Percentiles rank a stretch among this genome's conserved stretches.
Evolutionary conservation across 2,113 vertebrate species (phyloP).

Genomic region (Anoplopoma fimbria): DNA sequence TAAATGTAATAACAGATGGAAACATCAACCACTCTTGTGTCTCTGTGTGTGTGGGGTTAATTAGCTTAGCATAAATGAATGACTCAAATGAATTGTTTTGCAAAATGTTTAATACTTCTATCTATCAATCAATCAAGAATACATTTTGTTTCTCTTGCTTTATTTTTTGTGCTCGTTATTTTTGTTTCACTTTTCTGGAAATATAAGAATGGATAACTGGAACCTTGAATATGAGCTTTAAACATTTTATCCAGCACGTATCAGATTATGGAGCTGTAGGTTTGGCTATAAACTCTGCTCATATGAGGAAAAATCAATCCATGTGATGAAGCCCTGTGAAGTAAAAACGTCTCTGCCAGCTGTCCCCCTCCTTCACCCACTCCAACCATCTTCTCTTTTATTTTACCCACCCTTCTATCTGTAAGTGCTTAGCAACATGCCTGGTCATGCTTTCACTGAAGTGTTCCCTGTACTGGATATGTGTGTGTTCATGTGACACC

Average conservation of each 20-base stretch:
- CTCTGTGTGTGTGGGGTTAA: background rate
- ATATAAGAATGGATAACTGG: background rate
- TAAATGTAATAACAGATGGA: background rate
- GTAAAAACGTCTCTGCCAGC: slow-evolving; percentile 26
- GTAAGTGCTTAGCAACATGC: slow-evolving; percentile 56
- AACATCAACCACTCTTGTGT: background rate
- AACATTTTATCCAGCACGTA: background rate
- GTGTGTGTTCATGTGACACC: too few species aligned
- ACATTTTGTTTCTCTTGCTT: background rate
- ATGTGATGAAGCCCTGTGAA: slow-evolving; percentile 26
- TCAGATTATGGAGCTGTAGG: background rate
- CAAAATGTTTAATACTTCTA: background rate
- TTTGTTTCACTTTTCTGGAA: background rate
- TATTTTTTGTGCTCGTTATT: background rate
- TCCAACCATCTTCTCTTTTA: too few species aligned
- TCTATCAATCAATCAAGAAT: background rate
- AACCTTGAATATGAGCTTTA: background rate
- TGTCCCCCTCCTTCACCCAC: slow-evolving; percentile 1
- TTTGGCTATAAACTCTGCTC: slow-evolving; percentile 3
- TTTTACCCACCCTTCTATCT: slow-evolving; percentile 22
- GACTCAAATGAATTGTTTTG: background rate
- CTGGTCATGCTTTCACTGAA: background rate
- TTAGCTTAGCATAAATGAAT: background rate
- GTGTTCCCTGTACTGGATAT: slow-evolving; percentile 17
- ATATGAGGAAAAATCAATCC: slow-evolving; percentile 23